Base-by-base conservation (phyloP, 1,140 invertebrate genomes). In the Cotesia glomerata region DNA sequence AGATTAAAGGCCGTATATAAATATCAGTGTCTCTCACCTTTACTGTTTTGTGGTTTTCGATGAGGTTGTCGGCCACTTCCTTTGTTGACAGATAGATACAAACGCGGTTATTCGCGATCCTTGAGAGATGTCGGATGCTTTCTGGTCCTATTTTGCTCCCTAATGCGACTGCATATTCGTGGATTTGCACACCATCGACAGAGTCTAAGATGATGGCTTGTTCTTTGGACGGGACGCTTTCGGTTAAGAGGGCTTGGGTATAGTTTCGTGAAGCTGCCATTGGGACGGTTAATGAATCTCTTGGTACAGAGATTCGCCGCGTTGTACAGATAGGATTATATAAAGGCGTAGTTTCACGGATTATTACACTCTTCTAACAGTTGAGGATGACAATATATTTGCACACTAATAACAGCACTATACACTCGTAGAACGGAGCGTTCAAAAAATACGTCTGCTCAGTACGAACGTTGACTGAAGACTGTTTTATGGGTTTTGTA, bases 41-140 rank as follows among this genome's bases (percentile, higher is more conserved):
- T 16, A 71, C 51, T 8, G 32, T 26, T 18, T 63, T 51, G 59
- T 71, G 45, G 11, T 4, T 49, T n/a, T 71, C 59, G 5, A 52
- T 52, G 4, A 71, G 69, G 9, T 62, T 45, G 13, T 71, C 69
- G 9, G 69, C 61, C 5, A 54, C 18, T 32, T 49, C 9, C 49
- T 63, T 71, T 9, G n/a, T 39, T 2, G 35, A 36, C 16, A 62
- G n/a, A n/a, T 51, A 71, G 59, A 62, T 58, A 51, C 69, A 71
- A 4, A 71, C 14, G 0, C 69, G 69, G 16, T 71, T 71, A 34
- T 71, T 63, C 2, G 69, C 62, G 16, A 71, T 71, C 26, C 59
- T 16, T 14, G 69, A 71, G 4, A 64, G 26, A 36, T 18, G 32
- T 63, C 45, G 62, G 4, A 71, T 63, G 39, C 64, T 26, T 39